Percentiles rank a stretch among this genome's conserved stretches.
phyloP scores from a whole-genome alignment of 1,140 invertebrate genomes.

The Drosophila aff. region DNA sequence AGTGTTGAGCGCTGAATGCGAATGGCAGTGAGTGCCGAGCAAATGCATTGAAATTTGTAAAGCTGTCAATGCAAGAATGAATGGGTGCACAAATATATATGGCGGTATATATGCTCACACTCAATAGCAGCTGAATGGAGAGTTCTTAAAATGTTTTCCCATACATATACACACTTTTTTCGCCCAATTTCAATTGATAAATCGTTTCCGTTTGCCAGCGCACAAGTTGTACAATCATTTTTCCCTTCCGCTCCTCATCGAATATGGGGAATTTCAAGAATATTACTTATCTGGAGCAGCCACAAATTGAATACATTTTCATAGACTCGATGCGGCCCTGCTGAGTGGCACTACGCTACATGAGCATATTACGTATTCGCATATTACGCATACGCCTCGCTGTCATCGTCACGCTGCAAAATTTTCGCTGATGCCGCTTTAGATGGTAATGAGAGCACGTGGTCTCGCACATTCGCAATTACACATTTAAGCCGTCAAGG shows the following conservation, averaged over 20 bases:
- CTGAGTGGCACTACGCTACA: constrained; percentile 10
- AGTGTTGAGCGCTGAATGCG: constrained; percentile 26
- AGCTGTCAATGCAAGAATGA: constrained; percentile 51
- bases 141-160: constrained; percentile 38
- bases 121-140: constrained; percentile 30
- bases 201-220: constrained; percentile 40
- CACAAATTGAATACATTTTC: constrained; percentile 29
- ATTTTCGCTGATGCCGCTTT: constrained; percentile 41
- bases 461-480: constrained; percentile 55
- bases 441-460: constrained; percentile 60
- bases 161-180: constrained; percentile 21
- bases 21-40: constrained; percentile 53
- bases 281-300: constrained; percentile 48
- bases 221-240: constrained; percentile 24
- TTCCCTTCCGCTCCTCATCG: neutral
- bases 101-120: constrained; percentile 30
- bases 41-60: constrained; percentile 63
- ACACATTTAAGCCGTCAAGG: constrained; percentile 68
- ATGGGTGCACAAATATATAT: constrained; percentile 26
- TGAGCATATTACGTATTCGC: constrained; percentile 34
- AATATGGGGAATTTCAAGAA: constrained; percentile 17
- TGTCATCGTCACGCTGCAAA: constrained; percentile 49
- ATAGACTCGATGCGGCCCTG: constrained; percentile 6
- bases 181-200: constrained; percentile 44
- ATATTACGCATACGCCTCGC: constrained; percentile 54